phyloP scores from a whole-genome alignment of 2,888 invertebrate species.

The Linyphia triangularis region DNA sequence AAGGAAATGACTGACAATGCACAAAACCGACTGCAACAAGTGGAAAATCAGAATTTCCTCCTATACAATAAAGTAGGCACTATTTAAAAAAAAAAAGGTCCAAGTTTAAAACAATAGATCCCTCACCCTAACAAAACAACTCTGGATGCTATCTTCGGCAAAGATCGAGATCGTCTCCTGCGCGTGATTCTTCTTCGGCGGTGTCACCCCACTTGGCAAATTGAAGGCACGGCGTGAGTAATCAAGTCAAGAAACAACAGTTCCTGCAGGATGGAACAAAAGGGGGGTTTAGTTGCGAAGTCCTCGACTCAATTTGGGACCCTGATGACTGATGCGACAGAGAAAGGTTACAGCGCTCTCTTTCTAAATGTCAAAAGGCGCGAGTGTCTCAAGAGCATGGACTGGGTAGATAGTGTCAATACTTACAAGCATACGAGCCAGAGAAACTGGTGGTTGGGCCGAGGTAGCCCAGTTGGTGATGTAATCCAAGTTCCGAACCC shows the following conservation, averaged over 20 bases:
- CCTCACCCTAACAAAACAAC: background rate
- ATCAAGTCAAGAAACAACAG: background rate
- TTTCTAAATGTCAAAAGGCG: background rate
- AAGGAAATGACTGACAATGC: too few species aligned
- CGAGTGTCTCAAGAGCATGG: background rate
- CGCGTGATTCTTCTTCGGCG: background rate
- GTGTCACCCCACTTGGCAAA: conserved; percentile 53
- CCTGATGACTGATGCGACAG: background rate
- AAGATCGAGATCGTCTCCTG: background rate
- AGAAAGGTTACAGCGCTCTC: background rate
- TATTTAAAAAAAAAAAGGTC: too few species aligned
- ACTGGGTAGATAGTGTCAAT: too few species aligned
- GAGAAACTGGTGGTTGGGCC: too few species aligned
- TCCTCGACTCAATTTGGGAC: background rate
- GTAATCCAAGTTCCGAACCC: too few species aligned
- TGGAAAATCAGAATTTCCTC: too few species aligned
- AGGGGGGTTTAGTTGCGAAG: background rate
- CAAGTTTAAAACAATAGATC: background rate
- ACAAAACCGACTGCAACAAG: too few species aligned
- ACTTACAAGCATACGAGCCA: too few species aligned
- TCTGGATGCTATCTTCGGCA: background rate
- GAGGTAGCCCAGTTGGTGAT: too few species aligned
- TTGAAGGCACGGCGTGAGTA: background rate
- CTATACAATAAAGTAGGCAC: too few species aligned
- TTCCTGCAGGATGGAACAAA: background rate